A percentile compares a stretch with the other conserved stretches of the same genome.
Evolutionary conservation across 2,888 invertebrate genomes (phyloP).

Genomic region (Autographa pulchrina): DNA sequence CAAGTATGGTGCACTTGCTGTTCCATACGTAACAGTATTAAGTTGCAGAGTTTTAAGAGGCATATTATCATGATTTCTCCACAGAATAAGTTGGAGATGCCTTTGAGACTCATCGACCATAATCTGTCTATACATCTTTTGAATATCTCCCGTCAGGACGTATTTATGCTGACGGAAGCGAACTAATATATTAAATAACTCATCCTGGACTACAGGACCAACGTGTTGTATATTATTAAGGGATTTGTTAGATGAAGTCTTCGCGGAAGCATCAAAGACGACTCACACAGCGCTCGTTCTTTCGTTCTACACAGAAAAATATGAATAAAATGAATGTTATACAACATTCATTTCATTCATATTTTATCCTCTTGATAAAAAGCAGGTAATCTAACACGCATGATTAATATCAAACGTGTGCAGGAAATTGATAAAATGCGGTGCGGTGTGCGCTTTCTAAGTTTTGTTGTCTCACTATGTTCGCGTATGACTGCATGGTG

Average conservation of each 20-base stretch:
- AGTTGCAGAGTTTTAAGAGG: constrained; percentile 21
- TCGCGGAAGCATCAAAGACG: constrained; percentile 43
- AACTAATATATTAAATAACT: constrained; percentile 44
- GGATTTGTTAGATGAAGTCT: constrained; percentile 32
- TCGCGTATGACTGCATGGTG: constrained; percentile 49
- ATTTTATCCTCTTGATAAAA: constrained; percentile 12
- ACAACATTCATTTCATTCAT: no score
- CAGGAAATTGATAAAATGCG: constrained; percentile 59
- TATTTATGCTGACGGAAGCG: constrained; percentile 37
- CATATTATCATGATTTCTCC: constrained; percentile 34
- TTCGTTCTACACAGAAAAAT: not conserved
- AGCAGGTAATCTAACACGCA: constrained; percentile 32
- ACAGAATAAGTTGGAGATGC: constrained; percentile 48
- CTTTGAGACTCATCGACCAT: constrained; percentile 28
- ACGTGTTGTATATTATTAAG: constrained; percentile 45
- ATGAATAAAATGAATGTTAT: not conserved
- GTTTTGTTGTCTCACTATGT: constrained; percentile 40
- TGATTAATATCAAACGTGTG: constrained; percentile 45
- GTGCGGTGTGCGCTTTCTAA: constrained; percentile 60
- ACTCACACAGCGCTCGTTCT: constrained; percentile 6
- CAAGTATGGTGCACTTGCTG: constrained; percentile 15
- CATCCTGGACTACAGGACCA: constrained; percentile 42
- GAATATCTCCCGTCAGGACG: constrained; percentile 35
- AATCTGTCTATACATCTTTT: constrained; percentile 42
- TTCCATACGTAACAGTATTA: constrained; percentile 9